Evolutionary conservation across 2,888 invertebrate species (phyloP).

Genomic region (Nysson spinosus): DNA sequence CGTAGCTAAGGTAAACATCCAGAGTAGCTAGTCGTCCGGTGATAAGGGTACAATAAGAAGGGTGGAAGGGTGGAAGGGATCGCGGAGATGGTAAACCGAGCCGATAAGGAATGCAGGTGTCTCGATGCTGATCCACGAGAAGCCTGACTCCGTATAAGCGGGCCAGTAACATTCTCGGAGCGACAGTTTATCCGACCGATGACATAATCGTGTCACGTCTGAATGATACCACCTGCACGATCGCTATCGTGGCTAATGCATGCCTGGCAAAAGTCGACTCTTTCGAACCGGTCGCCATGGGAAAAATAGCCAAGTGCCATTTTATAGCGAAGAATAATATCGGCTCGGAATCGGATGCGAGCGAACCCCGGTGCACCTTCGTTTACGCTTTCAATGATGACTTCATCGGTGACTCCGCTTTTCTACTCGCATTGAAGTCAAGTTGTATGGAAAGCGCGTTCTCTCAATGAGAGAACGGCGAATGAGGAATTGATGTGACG

Average conservation of each 20-base stretch:
- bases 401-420: too few species aligned
- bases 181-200: constrained; percentile 57
- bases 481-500: too few species aligned
- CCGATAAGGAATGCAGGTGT: constrained; percentile 64
- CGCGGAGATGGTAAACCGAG: constrained; percentile 54
- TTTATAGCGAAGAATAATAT: constrained; percentile 31
- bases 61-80: constrained; percentile 27
- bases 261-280: constrained; percentile 58
- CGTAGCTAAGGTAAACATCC: constrained; percentile 43
- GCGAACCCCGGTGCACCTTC: too few species aligned
- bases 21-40: constrained; percentile 9
- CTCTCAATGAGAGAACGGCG: too few species aligned
- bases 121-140: constrained; percentile 59
- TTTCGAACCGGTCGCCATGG: constrained; percentile 45
- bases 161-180: constrained; percentile 49
- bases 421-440: too few species aligned
- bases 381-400: too few species aligned
- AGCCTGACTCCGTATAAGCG: constrained; percentile 47
- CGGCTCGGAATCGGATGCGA: too few species aligned
- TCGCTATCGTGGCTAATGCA: constrained; percentile 55
- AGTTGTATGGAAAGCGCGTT: too few species aligned
- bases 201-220: constrained; percentile 63
- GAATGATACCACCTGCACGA: constrained; percentile 61
- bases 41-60: constrained; percentile 38
- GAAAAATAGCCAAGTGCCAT: constrained; percentile 40